These are phyloP conservation scores for Laspeyria flexula DNA, from an alignment of 2,888 invertebrate genomes.

Conservation along the genomic window DNA sequence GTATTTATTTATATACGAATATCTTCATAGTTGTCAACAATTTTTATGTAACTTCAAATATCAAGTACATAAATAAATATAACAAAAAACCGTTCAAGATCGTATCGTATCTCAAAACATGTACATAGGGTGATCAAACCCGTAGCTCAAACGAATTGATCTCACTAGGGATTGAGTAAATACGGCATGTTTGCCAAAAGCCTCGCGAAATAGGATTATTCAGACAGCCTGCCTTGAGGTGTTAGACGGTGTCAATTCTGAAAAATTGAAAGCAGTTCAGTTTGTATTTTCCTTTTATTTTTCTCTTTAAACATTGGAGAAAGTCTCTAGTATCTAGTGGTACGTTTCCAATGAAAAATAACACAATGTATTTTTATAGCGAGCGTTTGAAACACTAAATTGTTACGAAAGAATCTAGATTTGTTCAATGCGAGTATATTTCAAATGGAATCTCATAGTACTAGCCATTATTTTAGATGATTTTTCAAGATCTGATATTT, in stretches of 20 bases:
- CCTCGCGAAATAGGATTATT: slow-evolving; percentile 52
- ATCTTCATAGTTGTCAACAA: too few relatives aligned
- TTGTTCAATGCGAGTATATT: background rate
- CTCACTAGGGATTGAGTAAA: slow-evolving; percentile 45
- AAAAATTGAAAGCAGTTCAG: slow-evolving; percentile 28
- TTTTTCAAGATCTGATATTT: background rate
- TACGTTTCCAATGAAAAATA: slow-evolving; percentile 18
- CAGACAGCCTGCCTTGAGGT: slow-evolving; percentile 39
- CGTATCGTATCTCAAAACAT: slow-evolving; percentile 19
- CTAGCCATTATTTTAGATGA: background rate
- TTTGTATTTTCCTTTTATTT: slow-evolving; percentile 18
- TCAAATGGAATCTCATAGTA: background rate
- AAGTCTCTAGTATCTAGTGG: background rate
- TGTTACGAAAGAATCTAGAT: background rate
- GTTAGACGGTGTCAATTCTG: slow-evolving; percentile 39
- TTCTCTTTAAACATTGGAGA: background rate
- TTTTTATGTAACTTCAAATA: background rate
- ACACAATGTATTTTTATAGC: slow-evolving; percentile 7
- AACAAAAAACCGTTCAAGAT: slow-evolving; percentile 4
- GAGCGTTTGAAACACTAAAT: background rate
- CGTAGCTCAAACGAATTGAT: slow-evolving; percentile 42
- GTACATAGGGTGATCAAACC: slow-evolving; percentile 39
- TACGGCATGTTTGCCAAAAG: slow-evolving; percentile 50
- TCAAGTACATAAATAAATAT: background rate
- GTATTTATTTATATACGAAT: too few relatives aligned